Base-by-base conservation (phyloP, 2,888 invertebrate genomes). In the Octodonta nipae region DNA sequence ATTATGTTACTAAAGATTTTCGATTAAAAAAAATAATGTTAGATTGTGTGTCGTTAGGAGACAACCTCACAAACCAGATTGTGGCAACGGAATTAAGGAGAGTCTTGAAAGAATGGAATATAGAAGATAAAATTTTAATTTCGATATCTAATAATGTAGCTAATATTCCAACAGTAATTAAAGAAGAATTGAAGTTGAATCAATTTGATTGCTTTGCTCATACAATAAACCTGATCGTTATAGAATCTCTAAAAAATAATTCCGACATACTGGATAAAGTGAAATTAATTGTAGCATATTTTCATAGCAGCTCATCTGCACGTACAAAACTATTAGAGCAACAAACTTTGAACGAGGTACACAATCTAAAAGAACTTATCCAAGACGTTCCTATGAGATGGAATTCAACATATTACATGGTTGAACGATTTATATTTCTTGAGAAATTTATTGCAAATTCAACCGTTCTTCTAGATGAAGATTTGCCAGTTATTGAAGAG, bases 1-100 rank as follows among this genome's bases (percentile, higher is more conserved):
- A 52, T 40, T 53, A 41, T 36, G 35, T 49, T 13, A 28, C 43
- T 30, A 28, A 45, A 2, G 27, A 46, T 33, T 52, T 46, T 41
- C 20, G 41, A 35, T 10, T 43, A 4, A 41, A 47, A 28, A 45
- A 46, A 7, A 11, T 44, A 13, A 28, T 50, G 14, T 30, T 52
- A n/a, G 41, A 43, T 5, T 50, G 47, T 32, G 15, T 17, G 8
- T 8, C 26, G 26, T 41, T 45, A 28, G 16, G 30, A 16, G 33
- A 40, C 29, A 33, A 14, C 7, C 50, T 49, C 33, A 50, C 48
- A 2, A 44, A 45, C 28, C 36, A 14, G 24, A 46, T 51, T 41
- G 40, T 51, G 24, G 45, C 46, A n/a, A 28, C 14, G 5, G 42
- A 44, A 33, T 14, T 49, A 6, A 49, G 42, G 15, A 24, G 26